Evolutionary conservation across 2,888 invertebrate species (phyloP).

Genomic region (Stenolophus ochropezus): DNA sequence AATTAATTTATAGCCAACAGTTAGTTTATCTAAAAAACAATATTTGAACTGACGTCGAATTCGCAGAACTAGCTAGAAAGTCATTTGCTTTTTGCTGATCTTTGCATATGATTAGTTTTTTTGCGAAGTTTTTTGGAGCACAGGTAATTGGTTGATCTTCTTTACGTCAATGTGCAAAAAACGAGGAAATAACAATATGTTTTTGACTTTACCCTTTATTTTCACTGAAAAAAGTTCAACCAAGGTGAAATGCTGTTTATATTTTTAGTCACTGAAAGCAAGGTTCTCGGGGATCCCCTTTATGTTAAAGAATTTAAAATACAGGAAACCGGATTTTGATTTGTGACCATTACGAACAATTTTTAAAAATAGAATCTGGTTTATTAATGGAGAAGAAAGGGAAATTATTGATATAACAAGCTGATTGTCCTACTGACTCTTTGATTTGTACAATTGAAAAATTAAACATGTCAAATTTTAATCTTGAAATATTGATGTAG

Average conservation of each 20-base stretch:
- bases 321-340: background rate
- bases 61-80: conserved; percentile 1
- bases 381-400: background rate
- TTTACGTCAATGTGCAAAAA: background rate
- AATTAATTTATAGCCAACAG: background rate
- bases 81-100: background rate
- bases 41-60: background rate
- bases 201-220: background rate
- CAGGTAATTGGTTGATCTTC: background rate
- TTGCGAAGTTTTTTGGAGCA: background rate
- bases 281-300: background rate
- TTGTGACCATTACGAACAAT: background rate
- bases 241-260: conserved; percentile 6
- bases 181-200: background rate
- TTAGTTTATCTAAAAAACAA: background rate
- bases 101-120: background rate
- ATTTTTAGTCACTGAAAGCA: background rate
- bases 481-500: background rate
- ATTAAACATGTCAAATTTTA: background rate
- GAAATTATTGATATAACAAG: no score
- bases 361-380: background rate
- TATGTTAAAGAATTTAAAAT: background rate
- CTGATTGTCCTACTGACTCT: background rate
- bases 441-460: background rate
- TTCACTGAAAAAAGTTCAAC: background rate